Base-by-base conservation (phyloP, 2,888 invertebrate species). In the Ophonus ardosiacus region DNA sequence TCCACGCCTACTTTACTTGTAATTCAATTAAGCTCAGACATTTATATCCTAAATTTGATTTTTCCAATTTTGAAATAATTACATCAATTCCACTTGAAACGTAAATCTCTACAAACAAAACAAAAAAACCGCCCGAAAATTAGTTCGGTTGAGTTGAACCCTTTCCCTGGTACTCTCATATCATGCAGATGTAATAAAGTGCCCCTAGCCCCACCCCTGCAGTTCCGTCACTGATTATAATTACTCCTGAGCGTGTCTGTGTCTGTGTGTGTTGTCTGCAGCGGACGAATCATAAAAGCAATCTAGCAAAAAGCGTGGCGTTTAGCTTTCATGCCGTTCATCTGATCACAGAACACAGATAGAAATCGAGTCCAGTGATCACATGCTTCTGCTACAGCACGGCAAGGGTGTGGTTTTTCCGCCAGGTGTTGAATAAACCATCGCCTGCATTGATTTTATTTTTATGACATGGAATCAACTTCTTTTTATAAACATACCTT, bases 131-230 rank as follows among this genome's bases (percentile, higher is more conserved):
- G 59, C 24, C 17, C 4, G 21, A 63, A 24, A 63, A 63, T 63
- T 17, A 63, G 63, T 59, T 59, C 59, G 15, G 15, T 18, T 18
- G 15, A 61, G 17, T 17, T 63, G 13, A 13, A 51, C 63, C 24
- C 63, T 63, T 24, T 63, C 24, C 24, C 63, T 38, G n/a, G 74
- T 74, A 18, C 31, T 5, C 31, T 31, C 21, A 56, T 78, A 57
- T 57, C 57, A 80, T 80, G 79, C 79, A 80, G 79, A 80, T 80
- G 79, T 80, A 80, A 80, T 80, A 80, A 80, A 80, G 31, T 80
- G 17, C 59, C 38, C 57, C 17, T 71, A 31, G 65, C 38, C 15
- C 65, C 71, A 31, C 40, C 71, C 71, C 71, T 7, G 6, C 31
- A 15, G 43, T 71, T 43, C 13, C 38, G 18, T 21, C 57, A 17